phyloP scores from a whole-genome alignment of 2,888 invertebrate species.

The Athalia cordata region DNA sequence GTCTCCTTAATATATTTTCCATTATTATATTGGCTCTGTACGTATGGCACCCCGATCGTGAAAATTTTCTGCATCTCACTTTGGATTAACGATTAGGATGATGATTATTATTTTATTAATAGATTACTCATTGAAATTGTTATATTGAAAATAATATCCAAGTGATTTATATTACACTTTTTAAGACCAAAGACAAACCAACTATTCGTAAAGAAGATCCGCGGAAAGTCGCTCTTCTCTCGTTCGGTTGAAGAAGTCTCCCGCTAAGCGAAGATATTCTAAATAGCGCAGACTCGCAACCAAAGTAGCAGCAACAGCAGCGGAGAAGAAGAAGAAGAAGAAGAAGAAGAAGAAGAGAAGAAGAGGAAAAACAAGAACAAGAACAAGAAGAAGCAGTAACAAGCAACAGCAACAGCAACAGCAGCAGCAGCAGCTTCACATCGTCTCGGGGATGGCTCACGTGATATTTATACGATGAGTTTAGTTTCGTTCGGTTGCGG shows the following conservation, averaged over 20 bases:
- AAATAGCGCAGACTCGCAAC: conserved; percentile 60
- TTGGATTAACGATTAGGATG: too few species aligned
- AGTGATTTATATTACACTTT: not conserved
- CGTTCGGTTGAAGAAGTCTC: conserved; percentile 54
- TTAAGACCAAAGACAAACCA: too few species aligned
- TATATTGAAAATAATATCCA: too few species aligned
- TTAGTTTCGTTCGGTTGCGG: not conserved
- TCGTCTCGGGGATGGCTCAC: conserved; percentile 53
- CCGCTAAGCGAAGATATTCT: conserved; percentile 65
- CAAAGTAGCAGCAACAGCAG: not conserved
- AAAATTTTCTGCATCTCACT: too few species aligned
- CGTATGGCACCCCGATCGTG: too few species aligned
- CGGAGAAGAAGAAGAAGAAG: conserved; percentile 42
- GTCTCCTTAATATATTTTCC: too few species aligned
- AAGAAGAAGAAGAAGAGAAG: conserved; percentile 42
- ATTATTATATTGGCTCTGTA: too few species aligned
- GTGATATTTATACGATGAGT: conserved; percentile 63
- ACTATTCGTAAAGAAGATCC: too few species aligned
- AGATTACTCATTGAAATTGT: too few species aligned
- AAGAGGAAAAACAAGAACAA: conserved; percentile 18
- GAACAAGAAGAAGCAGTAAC: not conserved
- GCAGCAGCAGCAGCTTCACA: not conserved
- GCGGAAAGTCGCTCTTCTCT: too few species aligned
- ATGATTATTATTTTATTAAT: too few species aligned
- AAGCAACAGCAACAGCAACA: not conserved